Evolutionary conservation across 2,113 vertebrate genomes (phyloP).

Genomic region (Columbina picui): DNA sequence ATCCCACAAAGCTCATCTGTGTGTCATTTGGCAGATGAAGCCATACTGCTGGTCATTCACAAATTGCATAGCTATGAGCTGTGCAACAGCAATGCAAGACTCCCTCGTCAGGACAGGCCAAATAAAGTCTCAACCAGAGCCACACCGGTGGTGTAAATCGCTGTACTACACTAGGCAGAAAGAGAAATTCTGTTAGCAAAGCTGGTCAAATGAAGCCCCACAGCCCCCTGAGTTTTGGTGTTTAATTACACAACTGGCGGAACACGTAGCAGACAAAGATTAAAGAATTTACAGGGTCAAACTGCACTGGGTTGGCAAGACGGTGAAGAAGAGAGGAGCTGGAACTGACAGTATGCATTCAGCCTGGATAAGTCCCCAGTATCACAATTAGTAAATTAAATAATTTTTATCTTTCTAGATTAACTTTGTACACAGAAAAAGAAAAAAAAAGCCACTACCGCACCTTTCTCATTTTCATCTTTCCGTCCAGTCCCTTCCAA

Average conservation of each 20-base stretch:
- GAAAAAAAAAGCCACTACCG: slow-evolving; percentile 2
- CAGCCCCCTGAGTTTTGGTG: not conserved
- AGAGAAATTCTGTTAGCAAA: not conserved
- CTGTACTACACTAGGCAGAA: not conserved
- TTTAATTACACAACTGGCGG: not conserved
- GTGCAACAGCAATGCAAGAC: not conserved
- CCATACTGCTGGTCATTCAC: not conserved
- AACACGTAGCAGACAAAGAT: not conserved
- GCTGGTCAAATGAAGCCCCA: not conserved
- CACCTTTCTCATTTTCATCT: slow-evolving; percentile 35
- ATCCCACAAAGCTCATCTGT: not conserved
- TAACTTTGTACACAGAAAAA: not conserved
- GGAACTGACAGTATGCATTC: not conserved
- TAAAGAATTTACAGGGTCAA: not conserved
- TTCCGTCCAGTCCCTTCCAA: slow-evolving; percentile 19
- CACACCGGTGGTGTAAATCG: not conserved
- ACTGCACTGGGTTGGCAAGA: not conserved
- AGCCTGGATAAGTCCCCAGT: slow-evolving; percentile 8
- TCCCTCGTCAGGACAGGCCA: not conserved
- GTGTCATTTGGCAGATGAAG: not conserved
- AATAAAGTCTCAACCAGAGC: not conserved
- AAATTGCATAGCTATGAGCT: not conserved
- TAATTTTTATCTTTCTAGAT: not conserved
- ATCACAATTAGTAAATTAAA: not conserved
- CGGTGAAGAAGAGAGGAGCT: not conserved